phyloP scores from a whole-genome alignment of 2,797 vertebrate species.

The Schizopygopsis malacanthus region DNA sequence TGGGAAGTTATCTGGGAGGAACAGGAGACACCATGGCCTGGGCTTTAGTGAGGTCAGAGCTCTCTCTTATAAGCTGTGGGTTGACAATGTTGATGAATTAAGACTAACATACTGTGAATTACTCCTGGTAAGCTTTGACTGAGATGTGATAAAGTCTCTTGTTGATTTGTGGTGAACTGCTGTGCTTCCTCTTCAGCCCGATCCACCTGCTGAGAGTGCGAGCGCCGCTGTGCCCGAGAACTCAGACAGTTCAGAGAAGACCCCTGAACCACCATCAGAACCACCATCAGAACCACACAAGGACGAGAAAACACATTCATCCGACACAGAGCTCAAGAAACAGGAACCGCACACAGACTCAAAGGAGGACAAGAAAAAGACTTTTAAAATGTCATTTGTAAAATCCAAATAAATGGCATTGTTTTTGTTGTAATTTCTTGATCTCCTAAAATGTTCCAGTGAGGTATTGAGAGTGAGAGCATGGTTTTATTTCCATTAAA shows the following conservation, averaged over 20 bases:
- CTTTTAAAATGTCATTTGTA: constrained; percentile 89
- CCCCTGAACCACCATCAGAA: constrained; percentile 53
- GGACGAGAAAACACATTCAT: constrained; percentile 73
- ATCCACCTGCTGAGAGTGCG: constrained; percentile 54
- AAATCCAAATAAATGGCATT: constrained; percentile 78
- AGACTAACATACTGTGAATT: neutral
- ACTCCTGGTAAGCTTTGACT: neutral
- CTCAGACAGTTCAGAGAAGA: constrained; percentile 67
- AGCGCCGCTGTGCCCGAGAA: constrained; percentile 65
- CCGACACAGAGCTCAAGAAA: constrained; percentile 66
- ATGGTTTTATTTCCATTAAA: constrained; percentile 22
- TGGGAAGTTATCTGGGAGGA: constrained; percentile 89
- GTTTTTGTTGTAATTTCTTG: constrained; percentile 27
- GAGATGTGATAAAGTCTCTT: neutral
- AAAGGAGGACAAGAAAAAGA: constrained; percentile 82
- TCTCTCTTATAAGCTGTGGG: neutral
- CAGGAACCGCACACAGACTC: constrained; percentile 70
- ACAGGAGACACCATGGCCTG: constrained; percentile 92
- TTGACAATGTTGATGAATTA: neutral
- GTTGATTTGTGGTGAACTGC: constrained; percentile 41
- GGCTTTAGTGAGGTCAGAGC: constrained; percentile 90
- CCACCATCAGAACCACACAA: constrained; percentile 77
- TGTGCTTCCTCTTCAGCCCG: constrained; percentile 50
- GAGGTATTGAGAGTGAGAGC: neutral
- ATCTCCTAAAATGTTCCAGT: neutral